Evolutionary conservation across 1,140 invertebrate genomes (phyloP).

Genomic region (Catajapyx aquilonaris): DNA sequence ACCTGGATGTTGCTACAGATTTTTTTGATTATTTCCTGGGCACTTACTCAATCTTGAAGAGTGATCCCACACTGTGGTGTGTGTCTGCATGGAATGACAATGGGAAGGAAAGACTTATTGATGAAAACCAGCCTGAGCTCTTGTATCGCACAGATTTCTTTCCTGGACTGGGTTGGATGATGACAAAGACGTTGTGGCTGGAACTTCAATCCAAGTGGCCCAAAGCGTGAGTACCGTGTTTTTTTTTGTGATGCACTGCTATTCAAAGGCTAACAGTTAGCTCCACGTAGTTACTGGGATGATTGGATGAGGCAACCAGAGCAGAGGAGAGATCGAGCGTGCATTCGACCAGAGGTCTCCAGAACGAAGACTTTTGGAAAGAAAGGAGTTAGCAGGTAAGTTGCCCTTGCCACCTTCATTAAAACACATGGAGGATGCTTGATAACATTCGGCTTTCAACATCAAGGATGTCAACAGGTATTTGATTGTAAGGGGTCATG

Average conservation of each 20-base stretch:
- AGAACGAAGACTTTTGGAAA: slow-evolving; percentile 88
- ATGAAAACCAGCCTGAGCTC: slow-evolving; percentile 42
- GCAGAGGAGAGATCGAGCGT: slow-evolving; percentile 70
- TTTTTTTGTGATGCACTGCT: no score
- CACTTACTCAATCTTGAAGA: slow-evolving; percentile 58
- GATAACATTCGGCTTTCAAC: no score
- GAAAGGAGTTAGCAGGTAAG: slow-evolving; percentile 60
- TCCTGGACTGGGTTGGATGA: slow-evolving; percentile 95
- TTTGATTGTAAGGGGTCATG: no score
- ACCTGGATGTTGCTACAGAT: slow-evolving; percentile 89
- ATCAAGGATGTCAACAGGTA: no score
- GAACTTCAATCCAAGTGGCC: slow-evolving; percentile 81
- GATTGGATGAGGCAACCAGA: slow-evolving; percentile 94
- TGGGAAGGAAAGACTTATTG: slow-evolving; percentile 71
- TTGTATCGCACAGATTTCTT: slow-evolving; percentile 95
- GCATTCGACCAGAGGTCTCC: slow-evolving; percentile 90
- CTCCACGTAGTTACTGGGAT: slow-evolving; percentile 75
- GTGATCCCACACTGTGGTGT: slow-evolving; percentile 74
- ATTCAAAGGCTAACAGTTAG: no score
- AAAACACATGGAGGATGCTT: no score
- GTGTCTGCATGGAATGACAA: slow-evolving; percentile 97
- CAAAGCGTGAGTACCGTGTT: slow-evolving; percentile 39
- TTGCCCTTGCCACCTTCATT: no score
- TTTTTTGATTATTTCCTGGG: slow-evolving; percentile 93
- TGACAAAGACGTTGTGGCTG: slow-evolving; percentile 57